Conservation (phyloP, 2,888 invertebrate genomes). For the Xylota segnis region DNA sequence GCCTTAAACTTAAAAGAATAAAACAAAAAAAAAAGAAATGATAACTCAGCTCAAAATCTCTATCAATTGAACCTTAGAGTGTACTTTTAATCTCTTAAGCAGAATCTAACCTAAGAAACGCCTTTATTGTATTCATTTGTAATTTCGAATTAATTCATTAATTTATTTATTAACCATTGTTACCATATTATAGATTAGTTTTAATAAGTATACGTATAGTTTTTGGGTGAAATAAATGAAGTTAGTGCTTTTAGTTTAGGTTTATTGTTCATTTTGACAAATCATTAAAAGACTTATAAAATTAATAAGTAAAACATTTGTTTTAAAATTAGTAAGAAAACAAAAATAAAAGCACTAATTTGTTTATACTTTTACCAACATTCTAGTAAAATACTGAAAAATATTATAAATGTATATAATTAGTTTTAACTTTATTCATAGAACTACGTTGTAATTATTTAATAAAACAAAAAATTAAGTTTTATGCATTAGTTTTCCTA, state of each 20-base stretch:
- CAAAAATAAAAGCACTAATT: background rate
- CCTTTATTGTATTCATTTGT: conserved; percentile 37
- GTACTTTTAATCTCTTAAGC: conserved; percentile 13
- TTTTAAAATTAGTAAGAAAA: background rate
- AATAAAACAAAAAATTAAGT: conserved; percentile 54
- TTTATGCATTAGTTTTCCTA: too few relatives aligned
- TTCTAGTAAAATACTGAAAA: background rate
- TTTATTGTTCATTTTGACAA: background rate
- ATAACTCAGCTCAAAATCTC: conserved; percentile 59
- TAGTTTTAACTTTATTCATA: conserved; percentile 38
- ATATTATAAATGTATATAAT: conserved; percentile 31
- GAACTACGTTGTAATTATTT: conserved; percentile 47
- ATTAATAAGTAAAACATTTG: background rate
- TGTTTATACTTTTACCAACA: background rate
- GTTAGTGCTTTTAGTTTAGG: background rate
- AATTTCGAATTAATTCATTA: conserved; percentile 11
- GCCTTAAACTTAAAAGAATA: conserved; percentile 42
- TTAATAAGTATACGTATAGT: conserved; percentile 1
- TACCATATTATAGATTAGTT: background rate
- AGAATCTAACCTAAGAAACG: conserved; percentile 30
- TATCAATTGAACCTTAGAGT: conserved; percentile 30
- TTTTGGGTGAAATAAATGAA: background rate
- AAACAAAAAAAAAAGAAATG: conserved; percentile 23
- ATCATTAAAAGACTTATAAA: background rate
- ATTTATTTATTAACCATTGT: conserved; percentile 4